Conservation (phyloP, 2,113 vertebrate genomes). For the Pteropus alecto region DNA sequence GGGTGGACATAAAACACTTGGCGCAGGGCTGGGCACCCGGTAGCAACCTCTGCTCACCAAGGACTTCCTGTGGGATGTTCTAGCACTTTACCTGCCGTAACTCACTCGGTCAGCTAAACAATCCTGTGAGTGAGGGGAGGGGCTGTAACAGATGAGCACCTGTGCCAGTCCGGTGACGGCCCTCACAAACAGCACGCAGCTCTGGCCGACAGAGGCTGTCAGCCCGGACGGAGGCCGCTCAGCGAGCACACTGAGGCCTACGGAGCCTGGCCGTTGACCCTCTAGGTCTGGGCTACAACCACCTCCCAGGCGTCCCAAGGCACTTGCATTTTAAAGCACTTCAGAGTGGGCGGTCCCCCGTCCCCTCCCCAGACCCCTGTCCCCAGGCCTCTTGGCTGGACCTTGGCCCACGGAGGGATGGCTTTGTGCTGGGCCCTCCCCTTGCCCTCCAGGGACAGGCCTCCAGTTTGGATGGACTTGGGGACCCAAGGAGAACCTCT, state of each 20-base stretch:
- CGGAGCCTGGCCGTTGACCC: background rate
- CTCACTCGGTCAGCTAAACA: accelerated
- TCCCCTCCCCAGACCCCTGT: accelerated
- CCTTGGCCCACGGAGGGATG: accelerated
- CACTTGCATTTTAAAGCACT: background rate
- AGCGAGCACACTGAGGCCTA: background rate
- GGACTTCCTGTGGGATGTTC: background rate
- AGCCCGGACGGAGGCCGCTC: background rate
- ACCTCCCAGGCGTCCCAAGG: no score
- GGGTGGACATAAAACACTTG: accelerated
- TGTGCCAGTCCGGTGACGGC: accelerated
- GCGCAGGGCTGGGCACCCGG: background rate
- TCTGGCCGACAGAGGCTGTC: background rate
- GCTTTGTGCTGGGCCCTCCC: background rate
- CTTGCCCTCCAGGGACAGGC: background rate
- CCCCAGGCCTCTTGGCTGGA: background rate
- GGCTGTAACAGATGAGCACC: accelerated
- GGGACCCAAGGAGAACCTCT: background rate
- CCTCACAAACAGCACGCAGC: background rate
- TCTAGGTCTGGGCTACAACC: background rate
- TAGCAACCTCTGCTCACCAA: accelerated
- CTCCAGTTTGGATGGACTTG: background rate
- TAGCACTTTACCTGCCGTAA: accelerated
- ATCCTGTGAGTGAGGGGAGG: accelerated
- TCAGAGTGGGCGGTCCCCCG: accelerated